Evolutionary conservation across 2,113 vertebrate species (phyloP).

Genomic region (Istiophorus platypterus): DNA sequence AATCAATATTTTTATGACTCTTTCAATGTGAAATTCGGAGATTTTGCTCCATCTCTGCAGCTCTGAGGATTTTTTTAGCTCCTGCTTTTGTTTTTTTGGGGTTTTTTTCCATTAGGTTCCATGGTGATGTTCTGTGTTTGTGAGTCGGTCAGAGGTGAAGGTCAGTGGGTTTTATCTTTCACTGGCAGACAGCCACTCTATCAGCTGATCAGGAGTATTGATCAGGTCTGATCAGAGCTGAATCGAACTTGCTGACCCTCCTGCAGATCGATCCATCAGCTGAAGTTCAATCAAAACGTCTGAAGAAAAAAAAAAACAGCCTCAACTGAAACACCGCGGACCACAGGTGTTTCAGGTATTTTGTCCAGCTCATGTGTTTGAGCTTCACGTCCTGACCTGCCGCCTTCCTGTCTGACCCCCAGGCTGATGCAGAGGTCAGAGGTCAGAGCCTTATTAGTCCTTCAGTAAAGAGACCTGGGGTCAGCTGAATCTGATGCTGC

Average conservation of each 20-base stretch:
- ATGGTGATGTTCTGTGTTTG: too few species aligned
- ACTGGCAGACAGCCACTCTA: background rate
- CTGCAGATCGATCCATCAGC: background rate
- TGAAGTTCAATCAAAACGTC: too few species aligned
- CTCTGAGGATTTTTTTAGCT: too few species aligned
- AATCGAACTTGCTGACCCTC: background rate
- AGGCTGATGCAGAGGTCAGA: constrained; percentile 1
- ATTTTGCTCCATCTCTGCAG: too few species aligned
- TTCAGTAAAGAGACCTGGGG: constrained; percentile 15
- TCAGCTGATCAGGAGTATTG: background rate
- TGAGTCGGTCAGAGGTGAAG: too few species aligned
- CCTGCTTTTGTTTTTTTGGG: too few species aligned
- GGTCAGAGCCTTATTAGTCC: constrained; percentile 16
- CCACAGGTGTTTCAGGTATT: too few species aligned
- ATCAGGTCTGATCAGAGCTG: background rate
- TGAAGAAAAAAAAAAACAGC: too few species aligned
- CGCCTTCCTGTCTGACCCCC: background rate
- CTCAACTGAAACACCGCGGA: too few species aligned
- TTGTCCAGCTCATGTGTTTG: background rate
- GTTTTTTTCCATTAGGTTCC: too few species aligned
- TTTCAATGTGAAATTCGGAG: too few species aligned
- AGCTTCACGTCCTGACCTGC: background rate
- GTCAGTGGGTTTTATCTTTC: background rate
- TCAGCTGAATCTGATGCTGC: background rate
- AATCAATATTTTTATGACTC: too few species aligned